Evolutionary conservation across 2,113 vertebrate species (phyloP).

Genomic region (Eulemur rufifrons): DNA sequence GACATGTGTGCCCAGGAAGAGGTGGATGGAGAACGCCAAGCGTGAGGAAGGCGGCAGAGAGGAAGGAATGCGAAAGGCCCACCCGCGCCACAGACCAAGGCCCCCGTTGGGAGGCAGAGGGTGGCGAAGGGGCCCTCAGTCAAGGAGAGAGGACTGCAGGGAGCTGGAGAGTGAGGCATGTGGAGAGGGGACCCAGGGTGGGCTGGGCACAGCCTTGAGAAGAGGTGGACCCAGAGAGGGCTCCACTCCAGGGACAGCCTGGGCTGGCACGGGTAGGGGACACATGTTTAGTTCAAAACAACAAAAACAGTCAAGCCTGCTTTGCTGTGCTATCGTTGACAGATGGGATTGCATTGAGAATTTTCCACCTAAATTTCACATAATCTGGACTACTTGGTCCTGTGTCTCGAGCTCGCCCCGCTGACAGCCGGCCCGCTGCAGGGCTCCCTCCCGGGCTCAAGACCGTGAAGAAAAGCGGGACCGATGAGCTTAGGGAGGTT

Average conservation of each 20-base stretch:
- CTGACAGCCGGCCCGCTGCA: rapidly evolving
- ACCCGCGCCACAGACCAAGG: rapidly evolving
- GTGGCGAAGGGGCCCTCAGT: rapidly evolving
- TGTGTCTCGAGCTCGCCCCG: not conserved
- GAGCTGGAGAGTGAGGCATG: not conserved
- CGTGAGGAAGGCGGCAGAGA: rapidly evolving
- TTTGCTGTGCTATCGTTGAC: not conserved
- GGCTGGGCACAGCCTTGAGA: too few relatives aligned
- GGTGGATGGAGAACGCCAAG: not conserved
- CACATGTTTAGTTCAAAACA: too few relatives aligned
- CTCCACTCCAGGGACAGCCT: too few relatives aligned
- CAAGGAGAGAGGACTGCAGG: too few relatives aligned
- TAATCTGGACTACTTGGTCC: not conserved
- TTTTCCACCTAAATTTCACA: rapidly evolving
- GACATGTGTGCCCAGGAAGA: not conserved
- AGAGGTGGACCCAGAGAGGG: not conserved
- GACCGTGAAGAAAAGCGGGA: rapidly evolving
- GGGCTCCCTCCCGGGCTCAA: not conserved
- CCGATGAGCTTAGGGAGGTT: too few relatives aligned
- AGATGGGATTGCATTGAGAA: not conserved
- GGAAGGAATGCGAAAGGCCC: not conserved
- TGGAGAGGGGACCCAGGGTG: too few relatives aligned
- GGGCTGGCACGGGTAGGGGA: too few relatives aligned
- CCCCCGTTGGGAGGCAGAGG: not conserved
- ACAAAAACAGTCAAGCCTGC: not conserved